Evolutionary conservation across 2,113 vertebrate genomes (phyloP).

Genomic region (Ailuropoda melanoleuca): DNA sequence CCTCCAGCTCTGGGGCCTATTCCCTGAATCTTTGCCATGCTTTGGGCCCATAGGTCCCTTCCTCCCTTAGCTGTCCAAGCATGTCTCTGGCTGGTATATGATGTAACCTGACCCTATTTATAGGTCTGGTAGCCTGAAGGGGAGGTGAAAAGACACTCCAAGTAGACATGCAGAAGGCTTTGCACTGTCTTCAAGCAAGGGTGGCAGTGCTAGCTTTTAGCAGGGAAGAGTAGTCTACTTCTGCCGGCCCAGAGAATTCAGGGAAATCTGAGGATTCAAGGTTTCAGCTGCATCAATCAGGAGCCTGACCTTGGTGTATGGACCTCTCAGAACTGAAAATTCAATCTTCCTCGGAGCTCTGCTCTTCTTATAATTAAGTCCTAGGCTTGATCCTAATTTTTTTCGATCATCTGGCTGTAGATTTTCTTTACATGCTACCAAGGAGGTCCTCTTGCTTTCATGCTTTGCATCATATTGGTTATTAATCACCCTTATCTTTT

Average conservation of each 20-base stretch:
- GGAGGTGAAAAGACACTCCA: not conserved
- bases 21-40: not conserved
- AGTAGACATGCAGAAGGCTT: not conserved
- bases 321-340: not conserved
- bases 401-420: not conserved
- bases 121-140: not conserved
- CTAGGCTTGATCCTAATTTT: not conserved
- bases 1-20: not conserved
- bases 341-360: not conserved
- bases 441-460: not conserved
- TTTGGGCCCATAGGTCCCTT: not conserved
- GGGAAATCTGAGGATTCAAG: not conserved
- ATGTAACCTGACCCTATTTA: not conserved
- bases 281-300: not conserved
- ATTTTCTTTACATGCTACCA: not conserved
- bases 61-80: not conserved
- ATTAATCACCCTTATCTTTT: not conserved
- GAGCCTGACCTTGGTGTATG: not conserved
- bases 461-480: not conserved
- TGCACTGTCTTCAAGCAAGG: not conserved
- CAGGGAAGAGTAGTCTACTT: not conserved
- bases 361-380: slow-evolving; percentile 12
- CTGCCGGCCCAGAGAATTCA: not conserved
- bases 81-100: not conserved
- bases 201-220: not conserved